A percentile compares a stretch with the other conserved stretches of the same genome.
phyloP scores from a whole-genome alignment of 2,797 vertebrate genomes.

The Labroides dimidiatus region DNA sequence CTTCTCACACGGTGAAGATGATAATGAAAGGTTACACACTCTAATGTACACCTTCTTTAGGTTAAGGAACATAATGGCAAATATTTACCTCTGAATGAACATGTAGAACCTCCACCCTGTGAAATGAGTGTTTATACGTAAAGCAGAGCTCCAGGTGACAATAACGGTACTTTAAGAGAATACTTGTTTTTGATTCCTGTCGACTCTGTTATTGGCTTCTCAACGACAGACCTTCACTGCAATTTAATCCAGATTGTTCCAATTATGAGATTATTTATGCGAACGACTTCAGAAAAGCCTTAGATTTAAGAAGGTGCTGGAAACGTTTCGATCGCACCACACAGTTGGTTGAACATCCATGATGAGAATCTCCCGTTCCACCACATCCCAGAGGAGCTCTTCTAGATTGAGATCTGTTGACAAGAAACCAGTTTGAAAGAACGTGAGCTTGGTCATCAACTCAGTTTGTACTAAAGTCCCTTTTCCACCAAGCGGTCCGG shows the following conservation, averaged over 20 bases:
- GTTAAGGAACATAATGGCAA: slow-evolving; percentile 30
- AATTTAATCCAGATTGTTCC: slow-evolving; percentile 76
- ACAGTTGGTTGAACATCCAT: no score
- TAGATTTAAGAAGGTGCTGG: no score
- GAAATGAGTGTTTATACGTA: slow-evolving; percentile 81
- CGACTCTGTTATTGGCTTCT: slow-evolving; percentile 75
- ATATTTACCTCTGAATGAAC: slow-evolving; percentile 56
- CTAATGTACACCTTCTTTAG: slow-evolving; percentile 46
- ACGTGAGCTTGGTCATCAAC: no score
- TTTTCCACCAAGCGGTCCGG: no score
- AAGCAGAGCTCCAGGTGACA: slow-evolving; percentile 67
- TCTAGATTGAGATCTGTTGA: no score
- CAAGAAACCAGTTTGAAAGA: no score
- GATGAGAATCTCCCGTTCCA: no score
- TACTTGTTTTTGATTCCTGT: slow-evolving; percentile 78
- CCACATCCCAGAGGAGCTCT: no score
- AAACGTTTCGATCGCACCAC: no score
- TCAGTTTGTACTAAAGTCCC: no score
- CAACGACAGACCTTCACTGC: slow-evolving; percentile 60
- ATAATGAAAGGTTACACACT: slow-evolving; percentile 59
- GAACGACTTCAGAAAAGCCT: slow-evolving; percentile 28
- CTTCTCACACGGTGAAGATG: slow-evolving; percentile 29
- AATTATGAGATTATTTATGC: slow-evolving; percentile 82
- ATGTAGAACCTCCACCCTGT: slow-evolving; percentile 65
- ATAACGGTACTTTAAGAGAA: slow-evolving; percentile 81